These are phyloP conservation scores for Amorpha juglandis DNA, from an alignment of 2,888 invertebrate genomes.

Conservation along the genomic window DNA sequence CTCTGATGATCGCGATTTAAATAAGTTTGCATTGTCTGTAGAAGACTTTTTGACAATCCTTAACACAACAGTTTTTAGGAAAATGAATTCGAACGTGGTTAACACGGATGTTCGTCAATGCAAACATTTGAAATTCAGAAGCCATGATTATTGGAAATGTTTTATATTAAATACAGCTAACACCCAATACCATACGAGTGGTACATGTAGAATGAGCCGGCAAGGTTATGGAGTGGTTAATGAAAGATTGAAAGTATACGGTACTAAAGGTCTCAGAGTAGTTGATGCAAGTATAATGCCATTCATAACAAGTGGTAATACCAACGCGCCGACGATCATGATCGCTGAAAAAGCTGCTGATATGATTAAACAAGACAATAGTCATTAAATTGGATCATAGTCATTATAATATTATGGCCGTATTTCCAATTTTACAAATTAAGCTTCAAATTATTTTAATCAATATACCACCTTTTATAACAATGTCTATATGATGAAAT, in stretches of 20 bases:
- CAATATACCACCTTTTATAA: too few species aligned
- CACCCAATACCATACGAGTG: constrained; percentile 82
- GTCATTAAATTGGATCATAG: background rate
- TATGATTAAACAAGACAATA: constrained; percentile 75
- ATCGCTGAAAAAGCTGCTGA: constrained; percentile 86
- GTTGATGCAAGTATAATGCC: constrained; percentile 87
- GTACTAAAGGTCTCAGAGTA: constrained; percentile 82
- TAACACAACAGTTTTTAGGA: constrained; percentile 46
- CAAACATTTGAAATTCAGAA: constrained; percentile 36
- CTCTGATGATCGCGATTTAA: constrained; percentile 45
- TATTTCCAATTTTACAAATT: too few species aligned
- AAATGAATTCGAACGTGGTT: constrained; percentile 39
- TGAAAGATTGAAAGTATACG: constrained; percentile 68
- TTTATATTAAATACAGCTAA: constrained; percentile 64
- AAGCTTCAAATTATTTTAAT: too few species aligned
- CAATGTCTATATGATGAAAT: too few species aligned
- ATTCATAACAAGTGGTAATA: constrained; percentile 83
- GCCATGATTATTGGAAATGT: constrained; percentile 55
- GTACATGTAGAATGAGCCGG: constrained; percentile 59
- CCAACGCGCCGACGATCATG: constrained; percentile 85
- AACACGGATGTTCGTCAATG: constrained; percentile 44
- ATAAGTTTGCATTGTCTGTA: constrained; percentile 40
- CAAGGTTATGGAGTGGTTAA: constrained; percentile 52
- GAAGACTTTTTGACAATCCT: constrained; percentile 45
- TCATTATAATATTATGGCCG: background rate